Conservation (phyloP, 2,797 vertebrate genomes). For the Microhierax caerulescens region DNA sequence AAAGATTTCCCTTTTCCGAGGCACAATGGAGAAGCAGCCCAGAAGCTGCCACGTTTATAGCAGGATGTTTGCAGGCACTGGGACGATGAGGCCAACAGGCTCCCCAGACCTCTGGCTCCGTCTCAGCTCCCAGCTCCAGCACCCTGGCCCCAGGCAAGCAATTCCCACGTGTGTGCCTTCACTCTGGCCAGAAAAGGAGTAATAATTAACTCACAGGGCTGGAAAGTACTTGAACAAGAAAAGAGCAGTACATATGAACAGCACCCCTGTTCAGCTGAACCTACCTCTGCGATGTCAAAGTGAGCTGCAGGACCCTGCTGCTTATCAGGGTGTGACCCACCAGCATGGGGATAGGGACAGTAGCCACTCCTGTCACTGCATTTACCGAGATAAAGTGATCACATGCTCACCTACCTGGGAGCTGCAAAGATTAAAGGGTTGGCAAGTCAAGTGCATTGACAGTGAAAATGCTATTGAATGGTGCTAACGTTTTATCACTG, state of each 20-base stretch:
- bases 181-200: background rate
- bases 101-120: background rate
- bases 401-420: background rate
- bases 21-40: accelerated
- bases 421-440: background rate
- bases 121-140: background rate
- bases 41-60: background rate
- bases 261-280: background rate
- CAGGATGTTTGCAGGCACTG: background rate
- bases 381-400: background rate
- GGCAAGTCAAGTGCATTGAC: background rate
- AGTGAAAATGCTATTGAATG: background rate
- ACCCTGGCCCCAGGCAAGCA: background rate
- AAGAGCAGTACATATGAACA: background rate
- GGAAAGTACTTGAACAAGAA: background rate
- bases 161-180: background rate
- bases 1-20: background rate
- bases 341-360: background rate
- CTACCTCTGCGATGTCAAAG: accelerated
- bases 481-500: background rate
- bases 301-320: accelerated
- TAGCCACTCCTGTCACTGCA: background rate
- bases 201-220: background rate
- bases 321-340: background rate
- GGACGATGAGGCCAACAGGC: accelerated